A percentile compares a stretch with the other conserved stretches of the same genome.
Evolutionary conservation across 1,140 invertebrate species (phyloP).

Genomic region (Mesaphorura yosii): DNA sequence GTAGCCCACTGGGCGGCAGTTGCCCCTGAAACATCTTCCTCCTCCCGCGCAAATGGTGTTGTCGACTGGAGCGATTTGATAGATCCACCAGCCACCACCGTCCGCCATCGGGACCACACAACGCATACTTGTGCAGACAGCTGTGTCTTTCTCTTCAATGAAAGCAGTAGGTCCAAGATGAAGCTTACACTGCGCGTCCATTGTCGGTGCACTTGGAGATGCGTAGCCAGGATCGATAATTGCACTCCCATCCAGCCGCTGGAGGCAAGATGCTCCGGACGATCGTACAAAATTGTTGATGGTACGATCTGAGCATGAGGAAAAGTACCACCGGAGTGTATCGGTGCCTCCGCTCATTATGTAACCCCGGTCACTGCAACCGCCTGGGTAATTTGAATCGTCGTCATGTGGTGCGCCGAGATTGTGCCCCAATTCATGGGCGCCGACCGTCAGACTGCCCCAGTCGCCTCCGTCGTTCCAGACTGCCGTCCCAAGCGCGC

Average conservation of each 20-base stretch:
- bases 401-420: constrained; percentile 19
- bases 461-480: constrained; percentile 15
- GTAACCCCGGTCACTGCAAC: constrained; percentile 2
- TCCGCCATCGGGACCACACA: background rate
- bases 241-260: background rate
- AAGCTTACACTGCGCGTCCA: constrained; percentile 10
- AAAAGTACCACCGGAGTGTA: constrained; percentile 8
- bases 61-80: background rate
- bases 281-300: constrained; percentile 13
- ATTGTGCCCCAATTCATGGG: constrained; percentile 19
- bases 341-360: constrained; percentile 17
- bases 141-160: too few relatives aligned
- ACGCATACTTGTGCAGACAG: background rate
- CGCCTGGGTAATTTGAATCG: constrained; percentile 2
- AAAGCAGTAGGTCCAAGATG: too few relatives aligned
- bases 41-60: background rate
- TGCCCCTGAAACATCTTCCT: constrained; percentile 8
- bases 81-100: background rate
- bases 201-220: constrained; percentile 1
- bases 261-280: constrained; percentile 3
- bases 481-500: background rate
- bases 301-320: constrained; percentile 7
- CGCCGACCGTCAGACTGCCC: constrained; percentile 14
- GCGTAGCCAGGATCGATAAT: background rate
- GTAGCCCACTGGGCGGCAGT: constrained; percentile 3